Base-by-base conservation (phyloP, 2,797 vertebrate genomes). In the Sebastes itinus region DNA sequence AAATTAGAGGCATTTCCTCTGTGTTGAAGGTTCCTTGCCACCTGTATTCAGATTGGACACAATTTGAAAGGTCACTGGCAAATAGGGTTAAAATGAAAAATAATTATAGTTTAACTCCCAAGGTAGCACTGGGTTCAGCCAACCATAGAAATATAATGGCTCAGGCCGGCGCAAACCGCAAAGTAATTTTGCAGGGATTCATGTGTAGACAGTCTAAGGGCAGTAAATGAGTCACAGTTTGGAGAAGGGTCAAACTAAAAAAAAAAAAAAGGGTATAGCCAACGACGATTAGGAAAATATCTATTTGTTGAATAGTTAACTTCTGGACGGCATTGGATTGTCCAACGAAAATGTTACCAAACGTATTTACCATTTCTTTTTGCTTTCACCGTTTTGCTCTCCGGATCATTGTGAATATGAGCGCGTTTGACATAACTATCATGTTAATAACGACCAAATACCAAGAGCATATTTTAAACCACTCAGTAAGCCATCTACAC, bases 21-120 rank as follows among this genome's bases (percentile, higher is more conserved):
- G 23, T 4, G 12, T 58, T 60, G 32, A 75, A 59, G 14, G 25
- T 33, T 35, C 14, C 3, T 66, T 55, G 55, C 18, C 20, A 58
- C 5, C 4, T 42, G 35, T 54, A 52, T 70, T 73, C 67, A 78
- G 49, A 82, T 27, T 25, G 27, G 27, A 69, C 28, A 59, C 12
- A 7, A 54, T 72, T 68, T 46, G 25, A 70, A 79, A 42, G 61
- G 72, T 69, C 33, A 25, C 11, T 54, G 25, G 32, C 33, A 61
- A 81, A 75, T n/a, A 72, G 38, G 60, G 35, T 77, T 75, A 42
- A 67, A 67, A 75, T 79, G 25, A 58, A 58, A 58, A 58, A 54
- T n/a, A 54, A 54, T 54, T 54, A n/a, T 10, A 54, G 20, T 54
- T 54, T 58, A 58, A 30, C 54, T 56, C 14, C 27, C 6, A 58